These are phyloP conservation scores for Copsychus sechellarum DNA, from an alignment of 2,113 vertebrate species.

Conservation along the genomic window DNA sequence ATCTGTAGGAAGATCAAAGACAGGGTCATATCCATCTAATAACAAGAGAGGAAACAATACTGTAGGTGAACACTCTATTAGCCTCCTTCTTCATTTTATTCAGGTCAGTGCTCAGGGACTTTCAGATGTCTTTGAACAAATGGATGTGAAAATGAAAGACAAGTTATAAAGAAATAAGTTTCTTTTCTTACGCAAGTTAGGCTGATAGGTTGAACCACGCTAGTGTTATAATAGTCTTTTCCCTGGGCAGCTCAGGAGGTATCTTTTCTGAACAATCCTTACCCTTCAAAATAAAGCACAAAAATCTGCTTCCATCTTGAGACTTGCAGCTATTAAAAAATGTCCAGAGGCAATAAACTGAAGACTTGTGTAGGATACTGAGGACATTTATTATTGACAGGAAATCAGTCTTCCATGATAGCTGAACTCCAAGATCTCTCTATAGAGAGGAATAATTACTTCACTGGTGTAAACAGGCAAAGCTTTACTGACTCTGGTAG, in stretches of 20 bases:
- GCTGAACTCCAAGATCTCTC: constrained; percentile 7
- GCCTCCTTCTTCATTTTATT: constrained; percentile 39
- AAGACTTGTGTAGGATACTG: constrained; percentile 48
- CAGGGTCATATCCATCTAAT: constrained; percentile 64
- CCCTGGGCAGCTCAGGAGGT: constrained; percentile 11
- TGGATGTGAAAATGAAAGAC: constrained; percentile 69
- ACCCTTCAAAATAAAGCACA: constrained; percentile 61
- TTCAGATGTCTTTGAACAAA: constrained; percentile 61
- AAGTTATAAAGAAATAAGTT: constrained; percentile 64
- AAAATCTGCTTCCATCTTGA: constrained; percentile 55
- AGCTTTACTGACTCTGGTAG: background rate
- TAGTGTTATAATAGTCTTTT: constrained; percentile 53
- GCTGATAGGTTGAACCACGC: constrained; percentile 31
- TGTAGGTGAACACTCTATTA: constrained; percentile 61
- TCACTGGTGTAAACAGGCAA: background rate
- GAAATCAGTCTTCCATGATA: constrained; percentile 54
- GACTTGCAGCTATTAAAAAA: constrained; percentile 58
- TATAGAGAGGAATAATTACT: constrained; percentile 28
- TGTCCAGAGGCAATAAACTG: constrained; percentile 54
- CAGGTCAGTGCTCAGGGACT: constrained; percentile 26
- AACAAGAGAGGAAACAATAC: constrained; percentile 57
- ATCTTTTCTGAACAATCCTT: constrained; percentile 46
- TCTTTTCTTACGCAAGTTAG: constrained; percentile 56
- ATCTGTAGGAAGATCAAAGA: constrained; percentile 62
- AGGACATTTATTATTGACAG: constrained; percentile 62